phyloP scores from a whole-genome alignment of 2,888 invertebrate genomes.

The Asteroscopus sphinx region DNA sequence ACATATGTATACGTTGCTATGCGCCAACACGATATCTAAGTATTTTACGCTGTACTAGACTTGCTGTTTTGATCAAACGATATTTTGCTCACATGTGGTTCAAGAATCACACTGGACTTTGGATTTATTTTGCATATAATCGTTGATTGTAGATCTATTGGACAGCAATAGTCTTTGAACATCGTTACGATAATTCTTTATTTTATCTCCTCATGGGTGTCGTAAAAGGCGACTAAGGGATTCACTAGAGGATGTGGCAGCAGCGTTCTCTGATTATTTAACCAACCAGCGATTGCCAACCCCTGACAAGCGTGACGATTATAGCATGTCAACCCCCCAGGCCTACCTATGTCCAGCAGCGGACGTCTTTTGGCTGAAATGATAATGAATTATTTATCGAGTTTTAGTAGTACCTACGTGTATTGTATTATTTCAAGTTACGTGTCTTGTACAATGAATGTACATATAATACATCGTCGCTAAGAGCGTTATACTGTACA shows the following conservation, averaged over 20 bases:
- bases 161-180: too few species aligned
- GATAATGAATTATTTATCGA: too few species aligned
- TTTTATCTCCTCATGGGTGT: too few species aligned
- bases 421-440: constrained; percentile 3
- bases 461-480: constrained; percentile 20
- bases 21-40: constrained; percentile 36
- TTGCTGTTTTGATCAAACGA: constrained; percentile 21
- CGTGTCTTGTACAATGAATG: constrained; percentile 1
- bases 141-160: constrained; percentile 4
- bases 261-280: too few species aligned
- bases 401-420: too few species aligned
- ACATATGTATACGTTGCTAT: constrained; percentile 50
- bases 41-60: constrained; percentile 10
- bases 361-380: too few species aligned
- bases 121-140: constrained; percentile 19
- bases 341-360: too few species aligned
- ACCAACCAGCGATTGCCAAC: too few species aligned
- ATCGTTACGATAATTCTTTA: constrained; percentile 14
- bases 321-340: too few species aligned
- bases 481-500: constrained; percentile 19
- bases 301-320: too few species aligned
- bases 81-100: constrained; percentile 23
- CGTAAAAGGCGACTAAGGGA: too few species aligned
- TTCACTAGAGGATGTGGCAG: too few species aligned
- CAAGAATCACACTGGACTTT: constrained; percentile 11